Evolutionary conservation across 2,797 vertebrate species (phyloP).

Genomic region (Sciurus vulgaris): DNA sequence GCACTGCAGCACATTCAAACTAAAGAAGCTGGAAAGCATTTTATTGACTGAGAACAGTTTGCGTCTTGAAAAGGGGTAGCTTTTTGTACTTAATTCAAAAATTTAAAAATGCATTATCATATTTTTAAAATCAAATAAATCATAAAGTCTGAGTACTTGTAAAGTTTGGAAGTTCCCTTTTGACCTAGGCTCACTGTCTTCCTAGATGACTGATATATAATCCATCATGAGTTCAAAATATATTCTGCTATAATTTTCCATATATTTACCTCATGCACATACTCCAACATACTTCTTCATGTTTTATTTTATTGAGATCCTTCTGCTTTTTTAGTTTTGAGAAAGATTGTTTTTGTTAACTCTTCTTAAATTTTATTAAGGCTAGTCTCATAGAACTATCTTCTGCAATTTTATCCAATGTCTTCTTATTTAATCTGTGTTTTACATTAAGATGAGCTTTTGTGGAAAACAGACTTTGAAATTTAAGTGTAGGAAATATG

Average conservation of each 20-base stretch:
- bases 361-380: neutral
- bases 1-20: neutral
- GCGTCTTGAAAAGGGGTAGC: neutral
- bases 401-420: neutral
- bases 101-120: neutral
- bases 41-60: neutral
- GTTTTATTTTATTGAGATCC: neutral
- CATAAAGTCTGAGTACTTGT: neutral
- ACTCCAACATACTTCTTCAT: neutral
- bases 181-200: rapidly evolving
- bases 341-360: neutral
- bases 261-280: neutral
- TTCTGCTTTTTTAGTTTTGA: neutral
- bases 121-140: constrained; percentile 20
- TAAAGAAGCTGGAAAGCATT: neutral
- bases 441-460: neutral
- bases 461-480: neutral
- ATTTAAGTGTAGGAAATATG: neutral
- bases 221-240: neutral
- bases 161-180: neutral
- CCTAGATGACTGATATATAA: neutral
- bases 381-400: neutral
- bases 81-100: neutral
- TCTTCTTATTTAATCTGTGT: neutral
- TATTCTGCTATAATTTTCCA: neutral